These are phyloP conservation scores for Ctenosaura bakeri DNA, from an alignment of 2,797 vertebrate genomes.

Conservation along the genomic window DNA sequence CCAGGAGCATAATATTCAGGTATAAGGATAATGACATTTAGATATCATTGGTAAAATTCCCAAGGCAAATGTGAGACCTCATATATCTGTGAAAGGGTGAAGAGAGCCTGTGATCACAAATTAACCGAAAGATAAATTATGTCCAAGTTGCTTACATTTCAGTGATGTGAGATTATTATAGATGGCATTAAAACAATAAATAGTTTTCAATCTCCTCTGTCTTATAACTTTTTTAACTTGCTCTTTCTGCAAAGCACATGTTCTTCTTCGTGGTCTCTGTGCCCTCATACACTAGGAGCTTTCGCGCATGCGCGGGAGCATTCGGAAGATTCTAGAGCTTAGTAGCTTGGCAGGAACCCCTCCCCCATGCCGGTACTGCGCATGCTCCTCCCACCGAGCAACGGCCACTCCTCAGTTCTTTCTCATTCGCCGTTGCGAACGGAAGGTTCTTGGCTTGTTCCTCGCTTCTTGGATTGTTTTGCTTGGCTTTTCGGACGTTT, in stretches of 20 bases:
- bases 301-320: too few species aligned
- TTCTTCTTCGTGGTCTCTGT: too few species aligned
- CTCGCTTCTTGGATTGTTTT: too few species aligned
- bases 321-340: too few species aligned
- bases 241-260: neutral
- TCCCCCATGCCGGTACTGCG: too few species aligned
- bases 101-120: neutral
- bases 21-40: neutral
- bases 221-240: slow-evolving; percentile 6
- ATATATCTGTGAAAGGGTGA: neutral
- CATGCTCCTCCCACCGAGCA: too few species aligned
- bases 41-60: neutral
- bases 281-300: too few species aligned
- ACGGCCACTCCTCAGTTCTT: too few species aligned
- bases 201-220: slow-evolving; percentile 28
- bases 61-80: neutral
- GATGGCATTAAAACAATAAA: neutral
- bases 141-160: slow-evolving; percentile 5
- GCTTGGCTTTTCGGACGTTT: too few species aligned
- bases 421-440: too few species aligned
- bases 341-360: too few species aligned
- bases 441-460: too few species aligned
- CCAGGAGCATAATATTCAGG: neutral
- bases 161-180: neutral
- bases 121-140: neutral